phyloP scores from a whole-genome alignment of 2,888 invertebrate genomes.

The Epinotia brunnichana region DNA sequence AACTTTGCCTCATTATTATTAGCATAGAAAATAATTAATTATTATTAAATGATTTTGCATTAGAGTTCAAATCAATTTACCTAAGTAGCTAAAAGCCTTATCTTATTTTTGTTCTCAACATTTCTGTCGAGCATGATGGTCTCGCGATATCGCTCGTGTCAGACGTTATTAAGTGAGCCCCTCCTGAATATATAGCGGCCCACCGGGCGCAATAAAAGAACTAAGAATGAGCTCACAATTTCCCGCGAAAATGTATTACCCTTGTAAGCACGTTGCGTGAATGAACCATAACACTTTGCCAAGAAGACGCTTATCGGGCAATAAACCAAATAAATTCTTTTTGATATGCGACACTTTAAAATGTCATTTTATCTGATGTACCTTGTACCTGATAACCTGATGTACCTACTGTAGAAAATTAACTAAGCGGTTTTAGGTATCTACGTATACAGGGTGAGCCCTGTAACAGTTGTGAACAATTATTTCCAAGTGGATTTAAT shows the following conservation, averaged over 20 bases:
- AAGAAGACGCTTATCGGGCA: not conserved
- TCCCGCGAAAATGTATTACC: conserved; percentile 28
- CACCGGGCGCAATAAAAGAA: conserved; percentile 23
- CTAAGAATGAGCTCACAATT: conserved; percentile 28
- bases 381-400: too few species aligned
- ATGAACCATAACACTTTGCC: not conserved
- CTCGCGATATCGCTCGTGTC: conserved; percentile 13
- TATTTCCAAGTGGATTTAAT: too few species aligned
- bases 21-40: too few species aligned
- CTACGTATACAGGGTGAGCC: too few species aligned
- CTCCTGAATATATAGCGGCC: conserved; percentile 34
- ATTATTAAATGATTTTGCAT: too few species aligned
- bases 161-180: conserved; percentile 34
- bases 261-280: conserved; percentile 22
- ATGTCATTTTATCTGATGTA: too few species aligned
- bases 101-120: not conserved
- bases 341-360: not conserved
- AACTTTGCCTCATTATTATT: too few species aligned
- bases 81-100: too few species aligned
- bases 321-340: not conserved
- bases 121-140: not conserved
- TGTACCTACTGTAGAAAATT: too few species aligned
- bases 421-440: too few species aligned
- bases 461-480: too few species aligned
- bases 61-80: too few species aligned